These are phyloP conservation scores for Cosmia trapezina DNA, from an alignment of 2,888 invertebrate species.

Conservation along the genomic window DNA sequence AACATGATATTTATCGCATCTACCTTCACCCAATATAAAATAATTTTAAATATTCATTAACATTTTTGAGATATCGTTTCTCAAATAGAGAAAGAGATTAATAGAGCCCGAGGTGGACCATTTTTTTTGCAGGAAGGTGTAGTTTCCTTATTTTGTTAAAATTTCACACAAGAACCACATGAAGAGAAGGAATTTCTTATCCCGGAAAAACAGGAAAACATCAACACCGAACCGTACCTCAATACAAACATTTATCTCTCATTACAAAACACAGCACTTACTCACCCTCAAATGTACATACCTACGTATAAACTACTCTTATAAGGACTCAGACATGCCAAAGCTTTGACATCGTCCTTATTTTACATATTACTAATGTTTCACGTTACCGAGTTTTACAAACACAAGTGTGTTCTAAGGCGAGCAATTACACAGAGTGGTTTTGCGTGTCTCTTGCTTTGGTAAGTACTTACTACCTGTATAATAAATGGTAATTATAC, in stretches of 20 bases:
- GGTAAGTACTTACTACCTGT: slow-evolving; percentile 39
- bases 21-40: background rate
- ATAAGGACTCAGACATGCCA: slow-evolving; percentile 23
- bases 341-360: slow-evolving; percentile 48
- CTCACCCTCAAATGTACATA: background rate
- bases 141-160: background rate
- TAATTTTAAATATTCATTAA: background rate
- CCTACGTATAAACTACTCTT: slow-evolving; percentile 22
- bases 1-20: background rate
- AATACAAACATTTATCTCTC: background rate
- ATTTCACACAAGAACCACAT: background rate
- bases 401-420: slow-evolving; percentile 54
- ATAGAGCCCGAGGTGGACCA: background rate
- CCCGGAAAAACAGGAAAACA: background rate
- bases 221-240: background rate
- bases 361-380: slow-evolving; percentile 55
- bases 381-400: slow-evolving; percentile 44
- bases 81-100: background rate
- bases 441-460: slow-evolving; percentile 63
- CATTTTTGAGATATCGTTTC: background rate
- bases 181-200: background rate
- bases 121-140: background rate
- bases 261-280: slow-evolving; percentile 27
- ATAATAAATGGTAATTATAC: slow-evolving; percentile 68
- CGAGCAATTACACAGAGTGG: slow-evolving; percentile 65